Percentiles rank a stretch among this genome's conserved stretches.
phyloP scores from a whole-genome alignment of 1,140 invertebrate genomes.

The Tyrophagus putrescentiae region DNA sequence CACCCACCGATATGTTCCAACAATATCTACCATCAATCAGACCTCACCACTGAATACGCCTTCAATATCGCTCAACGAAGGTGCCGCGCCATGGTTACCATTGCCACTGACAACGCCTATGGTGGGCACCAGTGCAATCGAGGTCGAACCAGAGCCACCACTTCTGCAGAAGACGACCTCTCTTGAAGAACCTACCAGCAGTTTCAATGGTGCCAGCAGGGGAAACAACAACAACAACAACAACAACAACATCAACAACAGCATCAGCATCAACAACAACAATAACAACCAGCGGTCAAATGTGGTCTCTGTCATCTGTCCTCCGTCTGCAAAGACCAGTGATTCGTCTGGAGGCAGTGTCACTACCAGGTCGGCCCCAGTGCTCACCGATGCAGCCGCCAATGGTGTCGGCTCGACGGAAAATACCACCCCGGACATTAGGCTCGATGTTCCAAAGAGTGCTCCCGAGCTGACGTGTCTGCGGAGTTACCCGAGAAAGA shows the following conservation, averaged over 20 bases:
- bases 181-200: neutral
- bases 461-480: too few species aligned
- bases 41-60: slow-evolving; percentile 14
- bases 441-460: too few species aligned
- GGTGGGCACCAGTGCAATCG: neutral
- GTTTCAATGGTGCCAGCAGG: neutral
- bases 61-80: neutral
- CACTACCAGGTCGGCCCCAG: neutral
- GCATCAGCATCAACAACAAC: neutral
- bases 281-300: neutral
- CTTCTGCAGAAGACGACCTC: neutral
- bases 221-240: neutral
- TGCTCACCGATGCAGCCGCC: neutral
- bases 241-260: neutral
- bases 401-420: too few species aligned
- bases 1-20: slow-evolving; percentile 1
- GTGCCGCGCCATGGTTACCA: too few species aligned
- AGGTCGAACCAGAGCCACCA: neutral
- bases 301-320: slow-evolving; percentile 8
- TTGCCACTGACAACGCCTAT: too few species aligned
- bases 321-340: neutral
- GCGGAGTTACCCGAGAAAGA: too few species aligned
- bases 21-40: neutral
- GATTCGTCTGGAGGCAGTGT: neutral
- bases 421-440: too few species aligned